Conservation (phyloP, 2,888 invertebrate species). For the Limnephilus lunatus region DNA sequence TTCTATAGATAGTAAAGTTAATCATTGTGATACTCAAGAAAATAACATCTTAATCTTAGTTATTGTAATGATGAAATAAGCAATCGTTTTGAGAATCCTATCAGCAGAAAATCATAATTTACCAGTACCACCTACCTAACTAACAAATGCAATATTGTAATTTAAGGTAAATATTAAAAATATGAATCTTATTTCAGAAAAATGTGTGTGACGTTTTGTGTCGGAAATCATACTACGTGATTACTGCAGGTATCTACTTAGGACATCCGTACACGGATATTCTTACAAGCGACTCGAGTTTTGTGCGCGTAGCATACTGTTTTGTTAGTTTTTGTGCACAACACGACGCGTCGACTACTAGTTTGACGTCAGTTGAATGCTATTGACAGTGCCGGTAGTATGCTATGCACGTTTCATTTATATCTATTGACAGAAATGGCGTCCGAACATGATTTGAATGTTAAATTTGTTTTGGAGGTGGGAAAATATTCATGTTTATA, state of each 20-base stretch:
- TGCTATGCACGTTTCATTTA: too few relatives aligned
- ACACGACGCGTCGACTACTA: too few relatives aligned
- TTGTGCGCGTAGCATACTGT: too few relatives aligned
- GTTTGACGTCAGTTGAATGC: too few relatives aligned
- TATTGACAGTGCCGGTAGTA: too few relatives aligned
- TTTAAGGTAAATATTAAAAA: slow-evolving; percentile 25
- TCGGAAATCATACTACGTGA: background rate
- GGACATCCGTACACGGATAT: too few relatives aligned
- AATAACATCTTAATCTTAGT: slow-evolving; percentile 37
- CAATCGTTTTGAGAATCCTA: slow-evolving; percentile 27
- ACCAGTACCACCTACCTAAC: background rate
- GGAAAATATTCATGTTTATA: too few relatives aligned
- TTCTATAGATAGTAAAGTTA: background rate
- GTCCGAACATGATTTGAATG: too few relatives aligned
- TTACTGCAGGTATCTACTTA: background rate
- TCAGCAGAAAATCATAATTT: background rate
- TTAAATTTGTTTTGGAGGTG: too few relatives aligned
- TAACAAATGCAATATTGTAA: slow-evolving; percentile 37
- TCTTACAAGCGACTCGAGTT: too few relatives aligned
- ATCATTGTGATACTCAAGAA: slow-evolving; percentile 40
- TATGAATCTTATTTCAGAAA: slow-evolving; percentile 17
- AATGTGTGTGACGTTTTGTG: background rate
- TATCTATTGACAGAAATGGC: too few relatives aligned
- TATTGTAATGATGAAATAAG: slow-evolving; percentile 25
- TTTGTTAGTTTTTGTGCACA: too few relatives aligned